phyloP scores from a whole-genome alignment of 2,113 vertebrate species.

The Cololabis saira region DNA sequence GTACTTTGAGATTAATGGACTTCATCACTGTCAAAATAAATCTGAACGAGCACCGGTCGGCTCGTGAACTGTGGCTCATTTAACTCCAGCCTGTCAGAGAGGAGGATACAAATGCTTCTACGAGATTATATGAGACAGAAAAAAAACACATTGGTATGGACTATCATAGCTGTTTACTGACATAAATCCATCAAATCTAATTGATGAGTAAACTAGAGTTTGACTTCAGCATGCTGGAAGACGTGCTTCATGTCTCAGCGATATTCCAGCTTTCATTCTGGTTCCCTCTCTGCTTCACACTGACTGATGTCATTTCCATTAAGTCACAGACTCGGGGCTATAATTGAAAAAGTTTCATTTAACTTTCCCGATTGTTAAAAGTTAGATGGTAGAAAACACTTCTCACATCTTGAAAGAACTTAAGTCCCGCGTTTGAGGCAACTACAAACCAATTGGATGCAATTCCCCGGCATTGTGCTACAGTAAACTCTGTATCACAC shows the following conservation, averaged over 20 bases:
- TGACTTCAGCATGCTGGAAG: too few species aligned
- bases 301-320: too few species aligned
- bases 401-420: background rate
- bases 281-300: too few species aligned
- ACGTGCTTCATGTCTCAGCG: too few species aligned
- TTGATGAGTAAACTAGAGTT: too few species aligned
- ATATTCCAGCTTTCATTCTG: too few species aligned
- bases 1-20: background rate
- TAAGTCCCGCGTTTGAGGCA: background rate
- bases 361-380: background rate
- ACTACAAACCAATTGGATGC: background rate
- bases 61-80: background rate
- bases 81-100: background rate
- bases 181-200: too few species aligned
- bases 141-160: background rate
- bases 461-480: background rate
- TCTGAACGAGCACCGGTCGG: background rate
- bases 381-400: background rate
- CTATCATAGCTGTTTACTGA: background rate
- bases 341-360: background rate
- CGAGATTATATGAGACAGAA: background rate
- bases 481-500: background rate
- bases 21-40: slow-evolving; percentile 16
- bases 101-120: background rate
- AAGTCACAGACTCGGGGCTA: too few species aligned